phyloP scores from a whole-genome alignment of 2,888 invertebrate species.

The Panopea generosa region DNA sequence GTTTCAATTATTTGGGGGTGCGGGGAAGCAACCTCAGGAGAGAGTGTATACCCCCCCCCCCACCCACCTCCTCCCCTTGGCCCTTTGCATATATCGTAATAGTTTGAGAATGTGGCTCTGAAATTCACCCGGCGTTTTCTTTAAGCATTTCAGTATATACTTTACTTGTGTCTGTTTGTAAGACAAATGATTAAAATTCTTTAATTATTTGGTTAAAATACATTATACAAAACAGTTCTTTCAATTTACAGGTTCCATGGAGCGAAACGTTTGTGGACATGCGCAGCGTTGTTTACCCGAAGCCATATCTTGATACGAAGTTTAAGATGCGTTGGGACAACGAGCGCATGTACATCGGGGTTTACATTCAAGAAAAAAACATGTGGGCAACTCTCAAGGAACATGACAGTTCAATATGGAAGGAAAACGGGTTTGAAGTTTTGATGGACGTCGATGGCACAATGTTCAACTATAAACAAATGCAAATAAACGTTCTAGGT shows the following conservation, averaged over 20 bases:
- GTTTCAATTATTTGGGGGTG: no score
- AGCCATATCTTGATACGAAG: conserved; percentile 39
- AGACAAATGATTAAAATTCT: no score
- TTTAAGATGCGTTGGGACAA: conserved; percentile 52
- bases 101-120: no score
- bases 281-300: conserved; percentile 31
- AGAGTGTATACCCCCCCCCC: no score
- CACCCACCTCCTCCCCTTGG: no score
- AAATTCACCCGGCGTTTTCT: no score
- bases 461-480: conserved; percentile 60
- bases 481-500: conserved; percentile 62
- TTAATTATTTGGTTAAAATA: no score
- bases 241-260: conserved; percentile 31
- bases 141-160: no score
- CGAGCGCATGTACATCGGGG: conserved; percentile 40
- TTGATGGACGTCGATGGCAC: conserved; percentile 40
- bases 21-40: no score
- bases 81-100: no score
- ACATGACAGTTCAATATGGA: conserved; percentile 11
- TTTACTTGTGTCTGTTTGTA: no score
- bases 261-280: conserved; percentile 43
- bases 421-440: conserved; percentile 17
- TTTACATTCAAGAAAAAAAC: conserved; percentile 36
- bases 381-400: conserved; percentile 24
- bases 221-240: neutral